Conservation (phyloP, 2,113 vertebrate genomes). For the Grus americana region DNA sequence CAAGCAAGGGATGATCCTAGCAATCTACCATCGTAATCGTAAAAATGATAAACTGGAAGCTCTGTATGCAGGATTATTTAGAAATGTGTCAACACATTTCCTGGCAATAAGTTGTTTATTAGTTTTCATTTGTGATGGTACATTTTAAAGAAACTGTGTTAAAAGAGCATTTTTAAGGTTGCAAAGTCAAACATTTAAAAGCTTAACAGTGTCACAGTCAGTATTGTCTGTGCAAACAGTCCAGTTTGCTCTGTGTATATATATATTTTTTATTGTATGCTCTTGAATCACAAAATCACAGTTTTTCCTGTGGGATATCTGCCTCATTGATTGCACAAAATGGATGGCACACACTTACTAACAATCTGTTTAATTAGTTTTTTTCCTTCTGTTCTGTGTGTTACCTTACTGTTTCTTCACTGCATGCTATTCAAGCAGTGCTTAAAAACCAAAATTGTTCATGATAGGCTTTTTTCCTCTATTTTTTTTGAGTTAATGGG, state of each 20-base stretch:
- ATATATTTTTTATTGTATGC: neutral
- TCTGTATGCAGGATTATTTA: neutral
- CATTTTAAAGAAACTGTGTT: neutral
- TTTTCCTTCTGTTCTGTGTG: neutral
- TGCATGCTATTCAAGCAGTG: neutral
- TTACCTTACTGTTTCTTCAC: neutral
- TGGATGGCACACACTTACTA: neutral
- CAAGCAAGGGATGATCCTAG: neutral
- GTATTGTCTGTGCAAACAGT: neutral
- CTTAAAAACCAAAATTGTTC: neutral
- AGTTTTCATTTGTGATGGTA: neutral
- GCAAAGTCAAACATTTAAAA: neutral
- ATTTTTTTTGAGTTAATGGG: neutral
- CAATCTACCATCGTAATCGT: neutral
- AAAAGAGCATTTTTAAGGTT: neutral
- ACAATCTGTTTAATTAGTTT: neutral
- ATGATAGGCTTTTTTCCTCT: neutral
- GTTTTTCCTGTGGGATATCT: neutral
- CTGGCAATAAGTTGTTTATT: neutral
- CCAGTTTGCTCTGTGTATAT: neutral
- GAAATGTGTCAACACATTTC: neutral
- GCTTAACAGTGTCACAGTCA: neutral
- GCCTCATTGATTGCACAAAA: neutral
- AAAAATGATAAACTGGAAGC: neutral
- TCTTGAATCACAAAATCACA: neutral